Base-by-base conservation (phyloP, 2,888 invertebrate genomes). In the Furcula furcula region DNA sequence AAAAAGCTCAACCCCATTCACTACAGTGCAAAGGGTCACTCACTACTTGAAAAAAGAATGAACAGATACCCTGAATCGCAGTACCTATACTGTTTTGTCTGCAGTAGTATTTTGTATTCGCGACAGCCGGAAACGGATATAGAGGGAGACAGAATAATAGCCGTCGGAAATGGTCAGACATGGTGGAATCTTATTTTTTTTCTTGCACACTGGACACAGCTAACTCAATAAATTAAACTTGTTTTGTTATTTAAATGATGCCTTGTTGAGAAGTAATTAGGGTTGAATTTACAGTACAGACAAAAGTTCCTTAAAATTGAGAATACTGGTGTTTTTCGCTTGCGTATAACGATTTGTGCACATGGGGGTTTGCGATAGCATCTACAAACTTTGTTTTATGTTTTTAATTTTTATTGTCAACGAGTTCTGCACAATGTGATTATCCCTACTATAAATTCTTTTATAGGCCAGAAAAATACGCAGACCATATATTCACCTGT, bases 111-210 rank as follows among this genome's bases (percentile, higher is more conserved):
- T 85, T 88, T 87, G 87, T 86, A 85, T 83, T 79, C 71, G 72
- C 79, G 87, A 86, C 87, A 83, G 74, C 58, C 82, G 88, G 88
- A 88, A 88, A 70, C 82, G 88, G 88, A 88, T 82, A 83, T 85
- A 84, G 85, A 86, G 87, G 86, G 86, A 86, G 86, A 85, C 87
- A 77, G 87, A 88, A 88, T 88, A 88, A 88, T 87, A 82, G 88
- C 85, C 81, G 80, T 78, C 87, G 88, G 88, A 88, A 86, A 88
- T 86, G 88, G 88, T 88, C 88, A 88, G 87, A 86, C 87, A 84
- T 85, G 84, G 76, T 65, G 77, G 76, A 76, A 67, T 81, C 81
- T 82, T 82, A 70, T 66, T 82, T 86, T 85, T 85, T 82, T 67
- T 81, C 74, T 68, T 59, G 51, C 75, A 55, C 61, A 41, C 81